These are phyloP conservation scores for Eidolon dupreanum DNA, from an alignment of 2,797 vertebrate genomes.

Conservation along the genomic window DNA sequence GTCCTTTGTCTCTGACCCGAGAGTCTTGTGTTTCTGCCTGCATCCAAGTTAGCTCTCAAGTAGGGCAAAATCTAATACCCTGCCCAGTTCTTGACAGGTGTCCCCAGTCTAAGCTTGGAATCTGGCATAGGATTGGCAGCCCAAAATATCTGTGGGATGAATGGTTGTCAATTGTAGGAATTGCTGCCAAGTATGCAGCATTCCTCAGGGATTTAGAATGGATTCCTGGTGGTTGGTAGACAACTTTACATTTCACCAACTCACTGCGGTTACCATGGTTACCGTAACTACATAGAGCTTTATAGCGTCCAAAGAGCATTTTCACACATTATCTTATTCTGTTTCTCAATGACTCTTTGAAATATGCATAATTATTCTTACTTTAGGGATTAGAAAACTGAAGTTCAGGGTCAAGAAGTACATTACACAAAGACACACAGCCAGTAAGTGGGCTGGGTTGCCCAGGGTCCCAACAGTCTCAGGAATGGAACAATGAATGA, in stretches of 20 bases:
- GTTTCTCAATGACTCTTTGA: neutral
- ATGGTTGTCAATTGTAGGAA: neutral
- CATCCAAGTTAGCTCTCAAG: neutral
- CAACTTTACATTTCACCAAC: neutral
- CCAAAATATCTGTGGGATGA: neutral
- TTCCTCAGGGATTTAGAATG: constrained; percentile 24
- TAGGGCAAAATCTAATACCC: neutral
- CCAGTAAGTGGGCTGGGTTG: neutral
- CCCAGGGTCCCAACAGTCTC: neutral
- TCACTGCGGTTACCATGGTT: constrained; percentile 39
- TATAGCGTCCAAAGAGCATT: constrained; percentile 28
- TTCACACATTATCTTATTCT: constrained; percentile 22
- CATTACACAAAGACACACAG: neutral
- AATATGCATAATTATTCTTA: neutral
- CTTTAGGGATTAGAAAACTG: constrained; percentile 17
- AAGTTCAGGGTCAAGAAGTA: constrained; percentile 3
- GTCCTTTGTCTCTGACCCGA: neutral
- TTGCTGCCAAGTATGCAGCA: neutral
- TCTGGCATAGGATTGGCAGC: neutral
- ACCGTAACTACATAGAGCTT: neutral
- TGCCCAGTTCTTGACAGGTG: neutral
- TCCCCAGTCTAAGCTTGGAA: neutral
- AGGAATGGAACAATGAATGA: neutral
- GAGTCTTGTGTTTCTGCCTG: neutral
- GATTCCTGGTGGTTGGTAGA: neutral